A percentile compares a stretch with the other conserved stretches of the same genome.
Conservation (phyloP, 2,113 vertebrate genomes). For the Rafetus swinhoei region DNA sequence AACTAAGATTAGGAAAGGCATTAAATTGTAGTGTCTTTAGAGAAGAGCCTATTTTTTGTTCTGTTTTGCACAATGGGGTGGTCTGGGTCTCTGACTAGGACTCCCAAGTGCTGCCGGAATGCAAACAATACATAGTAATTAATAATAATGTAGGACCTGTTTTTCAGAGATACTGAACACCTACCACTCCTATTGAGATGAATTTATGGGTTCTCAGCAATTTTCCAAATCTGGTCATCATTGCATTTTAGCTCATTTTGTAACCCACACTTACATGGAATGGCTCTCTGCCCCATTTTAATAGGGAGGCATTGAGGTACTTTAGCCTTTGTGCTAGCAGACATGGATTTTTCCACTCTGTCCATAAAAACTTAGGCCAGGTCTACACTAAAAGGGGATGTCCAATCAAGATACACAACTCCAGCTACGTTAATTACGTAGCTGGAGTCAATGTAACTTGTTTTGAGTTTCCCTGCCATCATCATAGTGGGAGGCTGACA, state of each 20-base stretch:
- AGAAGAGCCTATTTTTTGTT: background rate
- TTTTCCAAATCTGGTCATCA: background rate
- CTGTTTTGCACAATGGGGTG: background rate
- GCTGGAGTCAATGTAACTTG: too few relatives aligned
- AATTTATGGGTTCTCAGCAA: background rate
- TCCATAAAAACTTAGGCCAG: too few relatives aligned
- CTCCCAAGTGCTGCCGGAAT: fast-evolving
- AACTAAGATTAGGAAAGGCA: background rate
- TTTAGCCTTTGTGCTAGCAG: background rate
- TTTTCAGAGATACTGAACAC: background rate
- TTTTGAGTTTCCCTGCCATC: too few relatives aligned
- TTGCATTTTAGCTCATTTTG: background rate
- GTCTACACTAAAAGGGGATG: too few relatives aligned
- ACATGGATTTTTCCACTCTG: too few relatives aligned
- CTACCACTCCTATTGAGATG: background rate
- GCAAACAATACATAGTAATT: background rate
- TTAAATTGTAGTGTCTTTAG: fast-evolving
- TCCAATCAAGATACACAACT: too few relatives aligned
- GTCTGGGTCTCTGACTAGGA: background rate
- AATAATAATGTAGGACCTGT: background rate
- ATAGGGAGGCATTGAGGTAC: background rate
- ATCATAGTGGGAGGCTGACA: too few relatives aligned
- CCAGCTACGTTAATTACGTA: too few relatives aligned
- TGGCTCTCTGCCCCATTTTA: background rate
- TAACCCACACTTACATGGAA: background rate